A percentile compares a stretch with the other conserved stretches of the same genome.
phyloP scores from a whole-genome alignment of 2,113 vertebrate species.

The Gasterosteus aculeatus region DNA sequence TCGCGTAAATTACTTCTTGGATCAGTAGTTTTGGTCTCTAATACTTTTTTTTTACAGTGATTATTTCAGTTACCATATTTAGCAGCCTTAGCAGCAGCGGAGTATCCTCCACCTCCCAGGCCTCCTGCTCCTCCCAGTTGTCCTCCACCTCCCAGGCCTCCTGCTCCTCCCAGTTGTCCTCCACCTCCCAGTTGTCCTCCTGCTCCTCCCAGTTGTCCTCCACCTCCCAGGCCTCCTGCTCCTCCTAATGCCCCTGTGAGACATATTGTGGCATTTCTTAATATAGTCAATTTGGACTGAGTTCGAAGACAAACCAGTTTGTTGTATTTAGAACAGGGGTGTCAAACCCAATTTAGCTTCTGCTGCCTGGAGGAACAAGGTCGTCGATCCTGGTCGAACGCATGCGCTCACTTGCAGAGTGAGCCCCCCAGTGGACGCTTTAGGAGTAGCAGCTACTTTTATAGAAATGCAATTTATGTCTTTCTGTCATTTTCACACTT shows the following conservation, averaged over 20 bases:
- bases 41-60: background rate
- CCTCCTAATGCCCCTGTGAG: conserved; percentile 5
- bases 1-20: background rate
- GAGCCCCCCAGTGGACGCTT: too few relatives aligned
- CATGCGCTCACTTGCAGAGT: too few relatives aligned
- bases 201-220: conserved; percentile 3
- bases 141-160: conserved; percentile 19
- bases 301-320: background rate
- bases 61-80: conserved; percentile 64
- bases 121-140: conserved; percentile 16
- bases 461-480: too few relatives aligned
- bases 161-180: conserved; percentile 12
- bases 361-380: too few relatives aligned
- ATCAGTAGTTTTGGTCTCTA: background rate
- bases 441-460: too few relatives aligned
- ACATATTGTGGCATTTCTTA: background rate
- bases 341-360: too few relatives aligned
- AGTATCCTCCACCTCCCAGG: conserved; percentile 28
- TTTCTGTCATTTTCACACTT: too few relatives aligned
- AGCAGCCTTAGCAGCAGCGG: conserved; percentile 66
- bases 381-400: too few relatives aligned
- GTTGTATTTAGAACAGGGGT: background rate
- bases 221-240: conserved; percentile 21
- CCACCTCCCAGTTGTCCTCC: conserved; percentile 8
- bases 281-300: background rate